Percentiles rank a stretch among this genome's conserved stretches.
These are phyloP conservation scores for Eristalinus aeneus DNA, from an alignment of 2,888 invertebrate species.

Conservation along the genomic window DNA sequence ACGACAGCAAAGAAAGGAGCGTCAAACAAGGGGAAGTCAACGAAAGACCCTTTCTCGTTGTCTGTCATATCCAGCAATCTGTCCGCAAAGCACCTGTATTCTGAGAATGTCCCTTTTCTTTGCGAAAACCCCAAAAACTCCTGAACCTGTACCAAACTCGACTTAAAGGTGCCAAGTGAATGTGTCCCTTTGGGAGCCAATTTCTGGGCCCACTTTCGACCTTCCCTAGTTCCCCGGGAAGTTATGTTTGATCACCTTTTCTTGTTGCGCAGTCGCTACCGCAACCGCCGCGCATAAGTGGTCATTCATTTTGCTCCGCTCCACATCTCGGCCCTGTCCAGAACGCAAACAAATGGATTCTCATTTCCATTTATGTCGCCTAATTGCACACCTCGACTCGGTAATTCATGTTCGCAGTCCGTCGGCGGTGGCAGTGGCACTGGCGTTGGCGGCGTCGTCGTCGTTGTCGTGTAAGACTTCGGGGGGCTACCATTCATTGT, in stretches of 20 bases:
- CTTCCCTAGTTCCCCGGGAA: background rate
- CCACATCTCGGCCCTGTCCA: background rate
- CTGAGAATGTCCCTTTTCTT: no score
- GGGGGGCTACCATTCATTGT: conserved; percentile 52
- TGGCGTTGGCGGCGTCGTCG: conserved; percentile 19
- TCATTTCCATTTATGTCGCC: conserved; percentile 70
- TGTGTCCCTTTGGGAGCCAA: no score
- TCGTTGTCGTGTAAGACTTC: conserved; percentile 38
- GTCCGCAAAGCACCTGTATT: no score
- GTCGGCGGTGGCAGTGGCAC: background rate
- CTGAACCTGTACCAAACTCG: no score
- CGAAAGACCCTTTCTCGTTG: no score
- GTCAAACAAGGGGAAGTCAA: no score
- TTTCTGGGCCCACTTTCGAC: background rate
- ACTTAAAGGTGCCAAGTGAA: no score
- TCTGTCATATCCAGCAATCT: no score
- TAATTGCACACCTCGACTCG: conserved; percentile 68
- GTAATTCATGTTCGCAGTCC: conserved; percentile 56
- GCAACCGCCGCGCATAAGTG: background rate
- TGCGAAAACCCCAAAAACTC: no score
- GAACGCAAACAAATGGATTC: conserved; percentile 52
- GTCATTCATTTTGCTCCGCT: background rate
- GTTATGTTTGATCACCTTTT: background rate
- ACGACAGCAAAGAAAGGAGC: no score
- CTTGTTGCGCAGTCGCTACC: background rate